Evolutionary conservation across 2,797 vertebrate species (phyloP).

Genomic region (Rhabdomys pumilio): DNA sequence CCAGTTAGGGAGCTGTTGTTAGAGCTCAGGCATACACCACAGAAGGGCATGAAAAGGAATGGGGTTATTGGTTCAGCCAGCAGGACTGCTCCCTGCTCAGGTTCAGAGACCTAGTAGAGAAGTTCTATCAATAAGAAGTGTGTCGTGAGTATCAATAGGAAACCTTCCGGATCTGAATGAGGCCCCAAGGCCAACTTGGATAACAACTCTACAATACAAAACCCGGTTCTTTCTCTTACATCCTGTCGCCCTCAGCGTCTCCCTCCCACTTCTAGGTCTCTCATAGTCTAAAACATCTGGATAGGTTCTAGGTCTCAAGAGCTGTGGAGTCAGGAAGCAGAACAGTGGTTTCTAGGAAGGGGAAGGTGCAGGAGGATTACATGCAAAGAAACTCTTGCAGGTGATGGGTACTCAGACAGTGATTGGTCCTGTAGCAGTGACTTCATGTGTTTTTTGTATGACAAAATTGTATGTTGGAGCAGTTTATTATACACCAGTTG

Average conservation of each 20-base stretch:
- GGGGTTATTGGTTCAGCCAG: no score
- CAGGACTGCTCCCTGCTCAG: not conserved
- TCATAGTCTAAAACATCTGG: not conserved
- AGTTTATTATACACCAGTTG: not conserved
- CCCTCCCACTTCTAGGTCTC: not conserved
- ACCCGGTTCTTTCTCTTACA: not conserved
- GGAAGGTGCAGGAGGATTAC: not conserved
- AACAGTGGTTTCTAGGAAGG: not conserved
- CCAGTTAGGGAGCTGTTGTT: not conserved
- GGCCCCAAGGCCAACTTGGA: not conserved
- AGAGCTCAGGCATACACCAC: not conserved
- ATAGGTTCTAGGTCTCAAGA: not conserved
- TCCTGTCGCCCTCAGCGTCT: not conserved
- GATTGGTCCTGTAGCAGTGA: not conserved
- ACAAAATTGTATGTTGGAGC: not conserved
- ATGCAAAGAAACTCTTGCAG: not conserved
- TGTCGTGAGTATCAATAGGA: not conserved
- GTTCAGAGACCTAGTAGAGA: not conserved
- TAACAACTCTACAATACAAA: not conserved
- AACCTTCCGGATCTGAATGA: not conserved
- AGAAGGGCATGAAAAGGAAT: no score
- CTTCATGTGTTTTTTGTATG: not conserved
- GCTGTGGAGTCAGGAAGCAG: not conserved
- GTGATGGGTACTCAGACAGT: not conserved
- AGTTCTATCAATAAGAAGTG: not conserved